Conservation (phyloP, 2,113 vertebrate genomes). For the Esox niger region DNA sequence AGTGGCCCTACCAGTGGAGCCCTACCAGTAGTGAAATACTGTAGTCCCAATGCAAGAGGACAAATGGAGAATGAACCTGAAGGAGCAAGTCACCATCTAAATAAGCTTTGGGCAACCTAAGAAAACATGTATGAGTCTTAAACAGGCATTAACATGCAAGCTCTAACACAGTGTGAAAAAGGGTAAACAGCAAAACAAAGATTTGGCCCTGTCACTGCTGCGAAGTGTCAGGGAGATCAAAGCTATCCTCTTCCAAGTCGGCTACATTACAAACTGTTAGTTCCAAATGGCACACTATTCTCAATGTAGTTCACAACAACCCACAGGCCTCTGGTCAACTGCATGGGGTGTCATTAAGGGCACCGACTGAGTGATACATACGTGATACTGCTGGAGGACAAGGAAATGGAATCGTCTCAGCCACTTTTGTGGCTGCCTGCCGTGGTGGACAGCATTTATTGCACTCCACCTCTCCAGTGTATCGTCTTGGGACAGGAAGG, state of each 20-base stretch:
- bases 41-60: no score
- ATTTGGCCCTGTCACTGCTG: background rate
- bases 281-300: no score
- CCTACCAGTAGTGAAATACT: no score
- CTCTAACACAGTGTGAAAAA: conserved; percentile 12
- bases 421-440: conserved; percentile 21
- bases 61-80: no score
- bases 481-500: conserved; percentile 30
- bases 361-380: conserved; percentile 50
- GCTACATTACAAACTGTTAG: conserved; percentile 3
- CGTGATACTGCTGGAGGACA: conserved; percentile 25
- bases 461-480: conserved; percentile 7
- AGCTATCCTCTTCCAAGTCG: background rate
- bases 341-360: no score
- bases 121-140: conserved; percentile 14
- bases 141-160: conserved; percentile 21
- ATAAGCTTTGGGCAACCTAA: conserved; percentile 22
- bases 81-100: background rate
- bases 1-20: no score
- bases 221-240: background rate
- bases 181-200: conserved; percentile 29
- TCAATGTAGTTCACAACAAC: no score
- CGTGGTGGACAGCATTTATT: conserved; percentile 21
- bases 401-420: conserved; percentile 25
- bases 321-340: background rate